Base-by-base conservation (phyloP, 2,113 vertebrate species). In the Uria aalge region DNA sequence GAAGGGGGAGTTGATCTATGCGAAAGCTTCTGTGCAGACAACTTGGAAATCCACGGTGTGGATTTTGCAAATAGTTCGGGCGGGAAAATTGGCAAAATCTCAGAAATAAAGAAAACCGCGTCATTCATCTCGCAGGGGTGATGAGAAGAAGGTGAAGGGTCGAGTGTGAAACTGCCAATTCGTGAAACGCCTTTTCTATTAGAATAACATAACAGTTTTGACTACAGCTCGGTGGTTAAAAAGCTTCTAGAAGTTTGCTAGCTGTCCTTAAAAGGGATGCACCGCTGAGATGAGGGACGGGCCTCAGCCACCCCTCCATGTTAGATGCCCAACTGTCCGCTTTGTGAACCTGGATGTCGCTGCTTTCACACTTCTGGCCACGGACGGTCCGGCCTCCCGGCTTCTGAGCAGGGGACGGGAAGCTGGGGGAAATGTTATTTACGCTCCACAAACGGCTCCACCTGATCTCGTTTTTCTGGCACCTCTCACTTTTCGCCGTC, bases 401-500 rank as follows among this genome's bases (percentile, higher is more conserved):
- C 27, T 53, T 20, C 11, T 4, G 52, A 79, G 29, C 55, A 17
- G 38, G 55, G 40, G 11, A 12, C 8, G 12, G 56, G 38, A 56
- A 60, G 69, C 66, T 3, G n/a, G n/a, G 36, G 48, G 17, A 48
- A 36, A 73, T 11, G 82, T 66, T 85, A 57, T 92, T 90, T 88
- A 66, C 64, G 24, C 71, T n/a, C 4, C 30, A 9, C 71, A 36
- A 52, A 82, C 29, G 79, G 63, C 67, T 90, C 79, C 88, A 90
- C 48, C 45, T 80, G 94, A 85, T 83, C 71, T 95, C 88, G 1
- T 83, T 95, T 94, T 93, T 82, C 95, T 53, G 90, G 80, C 92
- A 63, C 92, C 48, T 96, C 85, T 96, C 91, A 73, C 80, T 94
- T 96, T 90, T 96, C 83, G 69, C 83, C 80, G 88, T 73, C 75